Base-by-base conservation (phyloP, 2,797 vertebrate species). In the Falco columbarius region DNA sequence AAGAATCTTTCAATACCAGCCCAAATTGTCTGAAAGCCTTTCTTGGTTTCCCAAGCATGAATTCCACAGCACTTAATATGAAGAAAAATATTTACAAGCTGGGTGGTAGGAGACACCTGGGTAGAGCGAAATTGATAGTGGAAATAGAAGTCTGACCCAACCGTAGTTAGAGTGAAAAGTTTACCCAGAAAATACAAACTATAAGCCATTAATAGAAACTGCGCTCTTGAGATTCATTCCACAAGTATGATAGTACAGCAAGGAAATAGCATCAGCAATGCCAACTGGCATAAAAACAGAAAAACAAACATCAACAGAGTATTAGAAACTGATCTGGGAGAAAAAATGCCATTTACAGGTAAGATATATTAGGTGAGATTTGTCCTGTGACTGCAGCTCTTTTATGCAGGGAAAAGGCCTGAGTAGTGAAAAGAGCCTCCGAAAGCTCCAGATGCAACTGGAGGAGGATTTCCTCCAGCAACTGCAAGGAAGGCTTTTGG, bases 61-160 rank as follows among this genome's bases (percentile, higher is more conserved):
- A 92, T 90, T 90, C 74, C 92, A 71, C 49, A 76, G 63, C 22
- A 87, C 19, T 56, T 52, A 62, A 12, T 59, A 70, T 75, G 70
- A 81, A 59, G 63, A 76, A 90, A 93, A 92, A 80, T 87, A 87
- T 80, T 90, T 93, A 87, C 44, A 86, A 49, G 51, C 59, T 85
- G 52, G 52, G 59, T 90, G 73, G 70, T 90, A 86, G 63, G 26
- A 90, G 90, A 70, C 73, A 95, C 67, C 86, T 95, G 55, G 10
- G 46, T 54, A 19, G 40, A 89, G 22, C 86, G 73, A 94, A 95
- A 89, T 21, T 70, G 71, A 80, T 71, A 82, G 30, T 30, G 42
- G 59, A 52, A 90, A 93, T 54, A 85, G 29, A 81, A 74, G 23
- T 75, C 90, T 86, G 22, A 67, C 23, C 76, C 36, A 79, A 34